Evolutionary conservation across 2,797 vertebrate species (phyloP), one percentile per base, ranked within the genome.

Genomic region (Pipistrellus pygmaeus): DNA sequence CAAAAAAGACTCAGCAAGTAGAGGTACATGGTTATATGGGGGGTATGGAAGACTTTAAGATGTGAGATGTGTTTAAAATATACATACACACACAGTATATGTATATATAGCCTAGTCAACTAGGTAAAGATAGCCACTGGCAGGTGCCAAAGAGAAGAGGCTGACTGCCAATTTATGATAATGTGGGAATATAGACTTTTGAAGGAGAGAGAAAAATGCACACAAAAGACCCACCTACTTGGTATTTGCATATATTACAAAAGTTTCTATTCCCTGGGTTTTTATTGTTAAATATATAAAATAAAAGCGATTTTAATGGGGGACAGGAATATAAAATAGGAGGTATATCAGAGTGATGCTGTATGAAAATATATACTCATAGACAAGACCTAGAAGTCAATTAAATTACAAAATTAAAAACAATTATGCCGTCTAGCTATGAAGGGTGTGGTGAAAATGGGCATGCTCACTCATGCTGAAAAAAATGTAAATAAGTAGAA

Each of bases 71-170:
- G 21, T 53, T 88, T 64, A 90, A 86, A 93, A 66, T 82, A 77
- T 32, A 88, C 23, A 84, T 5, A 64, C 30, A 55, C 9, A 55
- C 48, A 80, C 30, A 87, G 35, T n/a, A 64, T 64, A 64, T 41
- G n/a, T 32, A 62, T 46, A 44, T 84, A 60, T 85, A 89, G 18
- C 44, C 38, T 83, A 91, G 71, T 91, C 38, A 89, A n/a, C 46
- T 46, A 5, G 69, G 30, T 85, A 80, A 95, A 86, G 88, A 95
- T 11, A 95, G 62, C 68, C 72, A 89, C n/a, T 38, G n/a, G 55
- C 51, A 84, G 25, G 23, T 32, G 15, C 64, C 75, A 75, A 93
- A 46, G 88, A 89, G 14, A 76, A 55, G 48, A 57, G 2, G 51
- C 0, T n/a, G 38, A 93, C 3, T 62, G 53, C 82, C 91, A 68